Evolutionary conservation across 1,140 invertebrate genomes (phyloP), one percentile per base, ranked within the genome.

Genomic region (Calliphora vicina): DNA sequence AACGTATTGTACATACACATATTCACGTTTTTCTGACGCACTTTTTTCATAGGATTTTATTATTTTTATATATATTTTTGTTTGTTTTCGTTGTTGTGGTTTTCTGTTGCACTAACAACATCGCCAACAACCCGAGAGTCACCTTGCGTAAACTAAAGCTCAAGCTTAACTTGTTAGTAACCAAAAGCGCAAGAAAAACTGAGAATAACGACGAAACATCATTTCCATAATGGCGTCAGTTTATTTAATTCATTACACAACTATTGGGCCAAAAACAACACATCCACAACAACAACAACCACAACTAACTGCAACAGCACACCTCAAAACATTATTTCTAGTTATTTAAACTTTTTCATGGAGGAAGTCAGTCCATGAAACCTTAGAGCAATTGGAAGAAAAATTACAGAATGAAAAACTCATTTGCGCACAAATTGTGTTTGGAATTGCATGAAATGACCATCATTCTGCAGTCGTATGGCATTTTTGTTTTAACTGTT

Each of bases 191-290:
- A 35, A 35, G 35, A 35, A 35, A 35, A 35, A 35, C 35, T 35
- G 35, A 67, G 20, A 10, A 67, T 10, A 23, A 4, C 6, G 20
- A 20, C 17, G n/a, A 67, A 67, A 67, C 57, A 67, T 67, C 17
- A 67, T 67, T 67, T 67, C 20, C 57, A 67, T 67, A 67, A 67
- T 67, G 57, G 57, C 57, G 57, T 67, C 57, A 67, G 17, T 67
- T 67, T 67, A 23, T 67, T 67, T 67, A 67, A 67, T 67, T 67
- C 57, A 67, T 67, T 67, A 20, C 20, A 67, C 57, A 67, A 67
- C 57, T 17, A 67, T 23, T 23, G 17, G 57, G n/a, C 20, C 57
- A 3, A 67, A 20, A 50, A 35, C 45, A 15, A 57, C 50, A 10
- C 9, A 17, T 57, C 12, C 42, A 12, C 42, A 43, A 43, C 5